A percentile compares a stretch with the other conserved stretches of the same genome.
phyloP scores from a whole-genome alignment of 2,797 vertebrate species.

The Pitangus sulphuratus region DNA sequence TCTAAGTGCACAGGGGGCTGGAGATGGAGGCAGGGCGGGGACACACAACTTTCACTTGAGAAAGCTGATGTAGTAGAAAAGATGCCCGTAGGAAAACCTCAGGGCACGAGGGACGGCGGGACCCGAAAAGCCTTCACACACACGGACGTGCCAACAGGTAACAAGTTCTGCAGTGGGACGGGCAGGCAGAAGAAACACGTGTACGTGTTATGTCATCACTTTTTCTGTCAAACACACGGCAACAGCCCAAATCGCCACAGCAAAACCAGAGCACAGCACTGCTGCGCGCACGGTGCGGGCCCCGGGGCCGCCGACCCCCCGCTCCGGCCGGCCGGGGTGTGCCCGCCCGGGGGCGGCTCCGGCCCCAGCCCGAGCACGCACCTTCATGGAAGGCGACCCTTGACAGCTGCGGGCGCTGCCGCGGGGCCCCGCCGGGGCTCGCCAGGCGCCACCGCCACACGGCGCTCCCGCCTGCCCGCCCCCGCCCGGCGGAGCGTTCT shows the following conservation, averaged over 20 bases:
- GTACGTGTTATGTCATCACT: rapidly evolving
- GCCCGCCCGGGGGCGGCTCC: no score
- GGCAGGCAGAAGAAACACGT: rapidly evolving
- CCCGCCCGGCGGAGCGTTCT: background rate
- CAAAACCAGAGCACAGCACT: background rate
- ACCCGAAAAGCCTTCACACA: rapidly evolving
- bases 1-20: background rate
- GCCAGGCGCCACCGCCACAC: background rate
- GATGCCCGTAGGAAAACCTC: rapidly evolving
- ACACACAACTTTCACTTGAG: rapidly evolving
- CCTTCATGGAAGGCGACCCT: rapidly evolving
- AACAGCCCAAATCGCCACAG: background rate
- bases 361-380: background rate
- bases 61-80: rapidly evolving
- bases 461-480: background rate
- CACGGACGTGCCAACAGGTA: rapidly evolving
- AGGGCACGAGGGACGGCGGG: rapidly evolving
- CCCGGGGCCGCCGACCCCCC: background rate
- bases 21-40: background rate
- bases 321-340: background rate
- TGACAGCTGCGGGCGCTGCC: background rate
- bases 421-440: background rate
- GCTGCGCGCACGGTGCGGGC: background rate
- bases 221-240: background rate
- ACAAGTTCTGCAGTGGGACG: rapidly evolving